Conservation (phyloP, 2,113 vertebrate genomes). For the Mustela lutreola region DNA sequence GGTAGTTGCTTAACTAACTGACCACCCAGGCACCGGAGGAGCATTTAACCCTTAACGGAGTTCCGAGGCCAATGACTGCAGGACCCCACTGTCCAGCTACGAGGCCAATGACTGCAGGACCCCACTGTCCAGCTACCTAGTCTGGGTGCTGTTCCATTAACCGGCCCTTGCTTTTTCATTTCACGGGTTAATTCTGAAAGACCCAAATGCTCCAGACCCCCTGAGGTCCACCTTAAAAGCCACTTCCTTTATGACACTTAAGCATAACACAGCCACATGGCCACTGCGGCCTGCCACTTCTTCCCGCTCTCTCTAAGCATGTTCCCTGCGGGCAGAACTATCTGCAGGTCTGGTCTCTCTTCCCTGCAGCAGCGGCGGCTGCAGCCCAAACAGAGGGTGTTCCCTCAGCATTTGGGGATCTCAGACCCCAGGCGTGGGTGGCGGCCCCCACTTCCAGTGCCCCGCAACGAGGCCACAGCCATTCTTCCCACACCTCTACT, state of each 20-base stretch:
- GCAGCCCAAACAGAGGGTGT: fast-evolving
- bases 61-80: background rate
- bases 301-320: background rate
- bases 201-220: background rate
- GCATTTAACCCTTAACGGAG: background rate
- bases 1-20: too few species aligned
- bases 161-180: background rate
- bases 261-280: background rate
- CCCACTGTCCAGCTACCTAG: background rate
- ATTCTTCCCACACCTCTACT: background rate
- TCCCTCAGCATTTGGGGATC: background rate
- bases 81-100: background rate
- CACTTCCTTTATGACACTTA: background rate
- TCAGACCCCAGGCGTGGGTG: background rate
- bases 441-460: background rate
- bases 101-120: background rate
- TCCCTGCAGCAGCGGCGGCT: background rate
- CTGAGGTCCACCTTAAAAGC: background rate
- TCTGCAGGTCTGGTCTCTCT: background rate
- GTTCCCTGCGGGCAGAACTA: background rate
- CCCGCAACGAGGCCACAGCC: background rate
- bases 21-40: background rate
- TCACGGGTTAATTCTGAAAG: background rate
- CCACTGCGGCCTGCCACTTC: background rate
- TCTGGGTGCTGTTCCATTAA: background rate